phyloP scores from a whole-genome alignment of 2,113 vertebrate genomes.

The Herpailurus yagouaroundi region DNA sequence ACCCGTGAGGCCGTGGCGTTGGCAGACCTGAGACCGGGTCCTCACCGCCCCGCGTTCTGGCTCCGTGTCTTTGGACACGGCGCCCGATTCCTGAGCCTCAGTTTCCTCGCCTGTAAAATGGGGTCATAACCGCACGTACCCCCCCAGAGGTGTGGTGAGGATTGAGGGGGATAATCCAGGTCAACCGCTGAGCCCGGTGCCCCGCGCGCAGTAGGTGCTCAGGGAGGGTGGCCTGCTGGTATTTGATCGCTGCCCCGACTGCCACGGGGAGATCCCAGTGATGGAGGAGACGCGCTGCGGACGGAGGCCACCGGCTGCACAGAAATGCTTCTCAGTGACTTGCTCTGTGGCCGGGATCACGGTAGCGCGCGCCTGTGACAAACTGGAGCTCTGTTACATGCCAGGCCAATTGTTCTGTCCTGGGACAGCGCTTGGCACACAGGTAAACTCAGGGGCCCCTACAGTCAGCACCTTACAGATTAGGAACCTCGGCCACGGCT shows the following conservation, averaged over 20 bases:
- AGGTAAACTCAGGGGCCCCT: background rate
- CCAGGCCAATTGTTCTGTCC: accelerated
- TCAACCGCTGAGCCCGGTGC: too few relatives aligned
- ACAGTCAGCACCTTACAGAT: background rate
- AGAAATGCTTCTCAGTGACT: background rate
- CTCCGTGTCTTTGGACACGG: accelerated
- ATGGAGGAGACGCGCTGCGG: accelerated
- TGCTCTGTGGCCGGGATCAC: background rate
- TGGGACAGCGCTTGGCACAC: accelerated
- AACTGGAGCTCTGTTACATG: accelerated
- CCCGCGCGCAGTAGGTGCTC: background rate
- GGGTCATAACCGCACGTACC: background rate
- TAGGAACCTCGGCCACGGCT: accelerated
- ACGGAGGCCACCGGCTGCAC: background rate
- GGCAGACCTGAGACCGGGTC: background rate
- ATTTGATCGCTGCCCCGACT: background rate
- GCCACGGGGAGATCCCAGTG: accelerated
- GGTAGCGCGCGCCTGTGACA: accelerated
- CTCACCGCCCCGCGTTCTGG: accelerated
- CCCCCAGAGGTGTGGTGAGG: background rate
- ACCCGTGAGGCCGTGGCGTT: background rate
- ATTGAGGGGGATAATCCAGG: too few relatives aligned
- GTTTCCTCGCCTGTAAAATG: background rate
- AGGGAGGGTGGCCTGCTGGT: background rate
- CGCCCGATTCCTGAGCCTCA: background rate